Evolutionary conservation across 2,888 invertebrate genomes (phyloP), one percentile per base, ranked within the genome.

Genomic region (Volucella inanis): DNA sequence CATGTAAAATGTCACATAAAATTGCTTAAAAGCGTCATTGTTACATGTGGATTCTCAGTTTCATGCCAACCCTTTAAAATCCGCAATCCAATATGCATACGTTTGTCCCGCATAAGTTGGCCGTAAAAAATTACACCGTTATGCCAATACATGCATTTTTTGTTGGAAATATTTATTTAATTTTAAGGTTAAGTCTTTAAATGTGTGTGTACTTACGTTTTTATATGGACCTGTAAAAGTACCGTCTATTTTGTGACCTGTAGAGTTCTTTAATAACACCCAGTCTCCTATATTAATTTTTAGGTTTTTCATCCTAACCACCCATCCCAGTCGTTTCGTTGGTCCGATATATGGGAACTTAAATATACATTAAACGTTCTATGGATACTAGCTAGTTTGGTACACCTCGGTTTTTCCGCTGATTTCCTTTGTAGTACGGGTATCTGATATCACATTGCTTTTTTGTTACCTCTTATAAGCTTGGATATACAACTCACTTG

Each of bases 321-420:
- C 15, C 65, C 52, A 14, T 81, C 70, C 75, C 62, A 75, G 41
- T 87, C 87, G 11, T 64, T 55, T n/a, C 47, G 50, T 41, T 45
- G 43, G 2, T 14, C 15, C 1, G 59, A 76, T 22, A 64, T 47
- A 54, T 75, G 75, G 38, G 43, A 64, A 57, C 67, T 41, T 14
- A 87, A 18, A 61, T 72, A 87, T 18, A 82, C 79, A 62, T 75
- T 87, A 39, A 83, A 52, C 8, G 45, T 61, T 76, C 71, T 74
- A 59, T 87, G 82, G 18, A 47, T 82, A 15, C n/a, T n/a, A n/a
- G n/a, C n/a, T n/a, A n/a, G n/a, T n/a, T n/a, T n/a, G n/a, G n/a
- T n/a, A n/a, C n/a, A n/a, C n/a, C n/a, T n/a, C n/a, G n/a, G n/a
- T n/a, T n/a, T 18, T 18, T 18, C 18, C 18, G 18, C 18, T 18